phyloP scores from a whole-genome alignment of 2,888 invertebrate genomes.

The Andrena dorsata region DNA sequence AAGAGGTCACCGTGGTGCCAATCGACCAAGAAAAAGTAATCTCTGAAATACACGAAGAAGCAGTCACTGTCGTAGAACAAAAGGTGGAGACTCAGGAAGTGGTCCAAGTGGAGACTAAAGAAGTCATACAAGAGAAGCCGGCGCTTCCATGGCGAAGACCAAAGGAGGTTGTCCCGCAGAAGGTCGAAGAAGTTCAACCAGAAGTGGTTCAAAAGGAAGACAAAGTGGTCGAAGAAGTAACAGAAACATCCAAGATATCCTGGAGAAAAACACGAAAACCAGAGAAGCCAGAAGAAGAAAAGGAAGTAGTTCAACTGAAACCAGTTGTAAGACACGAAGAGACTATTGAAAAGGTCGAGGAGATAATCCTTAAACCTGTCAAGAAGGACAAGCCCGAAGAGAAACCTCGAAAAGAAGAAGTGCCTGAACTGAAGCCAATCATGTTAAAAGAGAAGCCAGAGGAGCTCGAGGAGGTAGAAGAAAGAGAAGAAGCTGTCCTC shows the following conservation, averaged over 20 bases:
- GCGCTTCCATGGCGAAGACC: slow-evolving; percentile 53
- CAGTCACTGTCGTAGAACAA: slow-evolving; percentile 70
- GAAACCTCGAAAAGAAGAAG: slow-evolving; percentile 76
- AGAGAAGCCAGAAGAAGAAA: slow-evolving; percentile 76
- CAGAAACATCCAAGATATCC: slow-evolving; percentile 76
- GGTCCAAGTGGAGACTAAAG: slow-evolving; percentile 27
- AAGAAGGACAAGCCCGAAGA: slow-evolving; percentile 75
- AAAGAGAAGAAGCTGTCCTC: slow-evolving; percentile 54
- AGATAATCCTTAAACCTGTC: slow-evolving; percentile 74
- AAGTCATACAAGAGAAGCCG: slow-evolving; percentile 72
- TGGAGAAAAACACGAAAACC: slow-evolving; percentile 75
- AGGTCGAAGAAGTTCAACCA: slow-evolving; percentile 58
- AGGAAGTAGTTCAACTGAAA: slow-evolving; percentile 80
- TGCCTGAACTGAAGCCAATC: slow-evolving; percentile 78
- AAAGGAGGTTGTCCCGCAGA: slow-evolving; percentile 66
- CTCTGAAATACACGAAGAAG: slow-evolving; percentile 82
- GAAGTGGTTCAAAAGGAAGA: slow-evolving; percentile 61
- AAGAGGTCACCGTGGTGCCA: slow-evolving; percentile 80
- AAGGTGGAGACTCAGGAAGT: slow-evolving; percentile 56
- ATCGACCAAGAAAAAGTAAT: slow-evolving; percentile 80
- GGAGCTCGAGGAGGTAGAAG: slow-evolving; percentile 67
- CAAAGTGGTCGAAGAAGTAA: slow-evolving; percentile 61
- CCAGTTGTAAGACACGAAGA: slow-evolving; percentile 81
- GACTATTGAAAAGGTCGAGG: slow-evolving; percentile 74
- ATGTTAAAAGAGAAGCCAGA: slow-evolving; percentile 75